Conservation (phyloP, 2,797 vertebrate genomes). For the Rachycentron canadum region DNA sequence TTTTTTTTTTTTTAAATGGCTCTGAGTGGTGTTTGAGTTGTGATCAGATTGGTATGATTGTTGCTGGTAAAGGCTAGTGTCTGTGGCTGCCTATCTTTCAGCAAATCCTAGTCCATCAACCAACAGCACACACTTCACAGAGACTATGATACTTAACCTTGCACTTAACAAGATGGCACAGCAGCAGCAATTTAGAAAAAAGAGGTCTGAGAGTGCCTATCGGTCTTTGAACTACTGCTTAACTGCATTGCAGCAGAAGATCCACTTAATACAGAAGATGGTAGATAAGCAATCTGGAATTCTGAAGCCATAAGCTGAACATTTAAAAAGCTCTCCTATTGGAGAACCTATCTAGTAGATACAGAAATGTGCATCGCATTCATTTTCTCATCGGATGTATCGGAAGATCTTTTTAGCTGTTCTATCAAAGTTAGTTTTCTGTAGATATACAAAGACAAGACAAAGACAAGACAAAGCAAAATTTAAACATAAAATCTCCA, state of each 20-base stretch:
- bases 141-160: conserved; percentile 68
- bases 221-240: conserved; percentile 70
- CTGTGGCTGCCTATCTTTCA: conserved; percentile 45
- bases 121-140: conserved; percentile 56
- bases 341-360: neutral
- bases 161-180: conserved; percentile 74
- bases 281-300: conserved; percentile 61
- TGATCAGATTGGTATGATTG: conserved; percentile 49
- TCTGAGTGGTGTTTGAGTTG: conserved; percentile 25
- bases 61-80: conserved; percentile 47
- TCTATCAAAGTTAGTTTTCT: neutral
- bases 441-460: neutral
- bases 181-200: conserved; percentile 63
- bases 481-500: conserved; percentile 3
- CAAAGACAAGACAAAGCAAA: neutral
- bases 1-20: conserved; percentile 3
- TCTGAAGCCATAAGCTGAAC: conserved; percentile 39
- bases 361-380: neutral
- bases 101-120: conserved; percentile 60
- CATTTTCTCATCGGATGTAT: conserved; percentile 14
- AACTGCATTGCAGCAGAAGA: conserved; percentile 67
- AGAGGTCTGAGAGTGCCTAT: conserved; percentile 53
- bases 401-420: neutral
- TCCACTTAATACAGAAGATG: conserved; percentile 66
- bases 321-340: conserved; percentile 32